Percentiles rank a stretch among this genome's conserved stretches.
phyloP scores from a whole-genome alignment of 2,888 invertebrate species.

The Megamerina dolium region DNA sequence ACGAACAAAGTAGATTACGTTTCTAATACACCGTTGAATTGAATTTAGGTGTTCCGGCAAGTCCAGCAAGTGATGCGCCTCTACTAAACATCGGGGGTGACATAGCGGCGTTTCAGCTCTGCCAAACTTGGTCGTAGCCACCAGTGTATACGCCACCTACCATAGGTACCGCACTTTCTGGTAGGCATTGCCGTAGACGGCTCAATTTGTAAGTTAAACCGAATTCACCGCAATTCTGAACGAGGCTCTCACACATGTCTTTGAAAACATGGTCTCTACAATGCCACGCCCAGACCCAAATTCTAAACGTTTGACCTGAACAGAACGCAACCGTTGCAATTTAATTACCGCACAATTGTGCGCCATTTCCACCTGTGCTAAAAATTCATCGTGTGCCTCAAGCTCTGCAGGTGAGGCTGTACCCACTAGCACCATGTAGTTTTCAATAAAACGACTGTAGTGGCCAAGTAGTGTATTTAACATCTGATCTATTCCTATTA shows the following conservation, averaged over 20 bases:
- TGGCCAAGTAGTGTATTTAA: too few relatives aligned
- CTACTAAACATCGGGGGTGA: slow-evolving; percentile 4
- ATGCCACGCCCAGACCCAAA: too few relatives aligned
- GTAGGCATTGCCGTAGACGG: slow-evolving; percentile 5
- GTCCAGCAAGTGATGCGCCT: slow-evolving; percentile 6
- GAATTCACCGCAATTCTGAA: slow-evolving; percentile 3
- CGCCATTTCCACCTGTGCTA: too few relatives aligned
- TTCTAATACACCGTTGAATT: background rate
- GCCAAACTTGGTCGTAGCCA: slow-evolving; percentile 10
- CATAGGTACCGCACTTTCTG: slow-evolving; percentile 2
- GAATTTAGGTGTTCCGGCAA: background rate
- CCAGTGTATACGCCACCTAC: slow-evolving; percentile 6
- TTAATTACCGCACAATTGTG: too few relatives aligned
- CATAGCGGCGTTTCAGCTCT: slow-evolving; percentile 10
- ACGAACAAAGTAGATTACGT: too few relatives aligned
- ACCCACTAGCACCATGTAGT: too few relatives aligned
- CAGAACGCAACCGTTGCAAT: too few relatives aligned
- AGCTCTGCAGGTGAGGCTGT: too few relatives aligned
- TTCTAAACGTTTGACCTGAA: too few relatives aligned
- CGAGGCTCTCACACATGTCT: slow-evolving; percentile 3
- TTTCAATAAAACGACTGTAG: too few relatives aligned
- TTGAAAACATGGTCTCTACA: slow-evolving; percentile 7
- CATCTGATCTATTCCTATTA: too few relatives aligned
- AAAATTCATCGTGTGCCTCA: too few relatives aligned
- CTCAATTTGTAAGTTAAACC: slow-evolving; percentile 4